Evolutionary conservation across 2,888 invertebrate genomes (phyloP), one percentile per base, ranked within the genome.

Genomic region (Anoncus sp.): DNA sequence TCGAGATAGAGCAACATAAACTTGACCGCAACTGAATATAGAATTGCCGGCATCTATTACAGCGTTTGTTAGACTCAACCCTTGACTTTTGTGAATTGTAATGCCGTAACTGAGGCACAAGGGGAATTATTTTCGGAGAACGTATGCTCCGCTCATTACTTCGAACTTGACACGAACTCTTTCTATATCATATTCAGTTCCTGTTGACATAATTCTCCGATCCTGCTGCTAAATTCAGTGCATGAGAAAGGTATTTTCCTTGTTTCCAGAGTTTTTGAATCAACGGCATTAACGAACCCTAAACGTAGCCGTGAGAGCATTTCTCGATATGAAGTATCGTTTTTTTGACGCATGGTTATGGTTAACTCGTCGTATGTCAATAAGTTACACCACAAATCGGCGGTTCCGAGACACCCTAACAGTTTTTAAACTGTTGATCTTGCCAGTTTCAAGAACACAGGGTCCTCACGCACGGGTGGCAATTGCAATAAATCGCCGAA

Each of bases 401-500:
- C 76, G 24, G 63, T 77, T 69, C 81, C 83, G 5, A 84, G 60
- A 49, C 82, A 81, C 24, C 83, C 85, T 60, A 85, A 55, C 31
- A 80, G 72, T 66, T 86, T 85, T 18, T 81, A 65, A 49, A 62
- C 63, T 69, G 81, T 79, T 7, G 71, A 43, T 51, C 47, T 59
- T 4, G 82, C 62, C 55, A 87, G 73, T 77, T 82, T 82, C 43
- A 80, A 79, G 67, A 82, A 87, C 24, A 84, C 77, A 3, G 86
- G 83, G 66, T 81, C 74, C 79, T 84, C 82, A 69, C 81, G 82
- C 14, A 85, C 85, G 1, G 86, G 86, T 7, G 85, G 85, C 20
- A 87, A 82, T 67, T 86, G 86, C 18, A 87, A 75, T 7, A 87
- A 79, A 75, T 87, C 87, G 7, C 87, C 85, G 18, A 86, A 80